Percentiles rank a stretch among this genome's conserved stretches.
These are phyloP conservation scores for Catharus bicknelli DNA, from an alignment of 2,113 vertebrate genomes.

Conservation along the genomic window DNA sequence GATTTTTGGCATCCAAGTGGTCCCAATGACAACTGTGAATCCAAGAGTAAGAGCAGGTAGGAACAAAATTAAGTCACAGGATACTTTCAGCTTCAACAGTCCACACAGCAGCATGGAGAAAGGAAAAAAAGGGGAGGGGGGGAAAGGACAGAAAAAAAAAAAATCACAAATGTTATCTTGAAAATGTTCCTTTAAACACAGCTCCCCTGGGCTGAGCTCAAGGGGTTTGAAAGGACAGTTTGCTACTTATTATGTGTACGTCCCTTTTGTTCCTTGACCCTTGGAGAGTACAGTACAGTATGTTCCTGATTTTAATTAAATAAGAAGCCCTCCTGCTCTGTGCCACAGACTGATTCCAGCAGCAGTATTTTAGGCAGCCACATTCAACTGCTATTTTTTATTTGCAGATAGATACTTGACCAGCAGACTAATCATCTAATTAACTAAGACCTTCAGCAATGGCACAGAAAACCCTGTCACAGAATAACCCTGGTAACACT, in stretches of 20 bases:
- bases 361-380: constrained; percentile 45
- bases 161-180: not conserved
- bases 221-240: constrained; percentile 53
- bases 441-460: constrained; percentile 46
- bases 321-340: constrained; percentile 52
- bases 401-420: constrained; percentile 56
- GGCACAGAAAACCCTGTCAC: not conserved
- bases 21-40: not conserved
- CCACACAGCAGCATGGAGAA: fast-evolving
- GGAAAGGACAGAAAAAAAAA: not conserved
- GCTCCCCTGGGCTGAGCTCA: constrained; percentile 34
- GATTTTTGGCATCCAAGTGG: not conserved
- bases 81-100: not conserved
- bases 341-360: constrained; percentile 46
- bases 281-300: constrained; percentile 50
- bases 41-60: not conserved
- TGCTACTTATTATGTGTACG: constrained; percentile 30
- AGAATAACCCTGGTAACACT: constrained; percentile 8
- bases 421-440: constrained; percentile 58
- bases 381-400: constrained; percentile 44
- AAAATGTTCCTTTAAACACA: constrained; percentile 24
- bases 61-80: not conserved
- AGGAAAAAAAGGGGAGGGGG: fast-evolving
- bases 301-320: constrained; percentile 65
- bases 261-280: constrained; percentile 63